phyloP scores from a whole-genome alignment of 2,797 vertebrate genomes.

The Muraenolepis orangiensis region DNA sequence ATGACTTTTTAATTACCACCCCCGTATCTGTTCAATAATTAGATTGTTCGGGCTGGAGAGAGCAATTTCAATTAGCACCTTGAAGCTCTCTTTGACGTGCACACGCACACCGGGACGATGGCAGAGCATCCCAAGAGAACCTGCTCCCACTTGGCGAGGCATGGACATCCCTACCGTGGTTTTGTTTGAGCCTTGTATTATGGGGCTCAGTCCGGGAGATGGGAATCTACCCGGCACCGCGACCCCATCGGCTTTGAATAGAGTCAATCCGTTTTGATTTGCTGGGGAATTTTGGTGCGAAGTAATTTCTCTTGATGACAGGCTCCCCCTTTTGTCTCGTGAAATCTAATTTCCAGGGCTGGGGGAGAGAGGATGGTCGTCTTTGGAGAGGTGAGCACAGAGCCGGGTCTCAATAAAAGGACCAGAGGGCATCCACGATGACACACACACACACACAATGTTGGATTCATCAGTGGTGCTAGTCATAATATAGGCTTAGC shows the following conservation, averaged over 20 bases:
- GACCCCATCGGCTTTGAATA: slow-evolving; percentile 11
- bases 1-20: slow-evolving; percentile 62
- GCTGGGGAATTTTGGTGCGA: slow-evolving; percentile 8
- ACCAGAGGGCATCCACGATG: not conserved
- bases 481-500: not conserved
- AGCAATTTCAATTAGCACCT: slow-evolving; percentile 54
- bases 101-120: slow-evolving; percentile 8
- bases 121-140: not conserved
- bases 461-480: not conserved
- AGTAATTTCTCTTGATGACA: slow-evolving; percentile 27
- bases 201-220: slow-evolving; percentile 2
- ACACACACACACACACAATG: not conserved
- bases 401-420: not conserved
- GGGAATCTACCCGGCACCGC: not conserved
- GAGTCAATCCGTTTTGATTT: slow-evolving; percentile 24
- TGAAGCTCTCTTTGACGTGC: slow-evolving; percentile 19
- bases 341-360: slow-evolving; percentile 20
- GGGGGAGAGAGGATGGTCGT: not conserved
- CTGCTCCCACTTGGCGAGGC: not conserved
- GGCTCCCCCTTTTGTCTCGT: slow-evolving; percentile 18
- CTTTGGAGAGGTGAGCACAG: not conserved
- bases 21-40: slow-evolving; percentile 56
- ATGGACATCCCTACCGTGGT: slow-evolving; percentile 13
- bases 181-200: slow-evolving; percentile 16
- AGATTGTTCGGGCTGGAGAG: slow-evolving; percentile 51